Evolutionary conservation across 2,888 invertebrate species (phyloP), one percentile per base, ranked within the genome.

Genomic region (Dione vanillae): DNA sequence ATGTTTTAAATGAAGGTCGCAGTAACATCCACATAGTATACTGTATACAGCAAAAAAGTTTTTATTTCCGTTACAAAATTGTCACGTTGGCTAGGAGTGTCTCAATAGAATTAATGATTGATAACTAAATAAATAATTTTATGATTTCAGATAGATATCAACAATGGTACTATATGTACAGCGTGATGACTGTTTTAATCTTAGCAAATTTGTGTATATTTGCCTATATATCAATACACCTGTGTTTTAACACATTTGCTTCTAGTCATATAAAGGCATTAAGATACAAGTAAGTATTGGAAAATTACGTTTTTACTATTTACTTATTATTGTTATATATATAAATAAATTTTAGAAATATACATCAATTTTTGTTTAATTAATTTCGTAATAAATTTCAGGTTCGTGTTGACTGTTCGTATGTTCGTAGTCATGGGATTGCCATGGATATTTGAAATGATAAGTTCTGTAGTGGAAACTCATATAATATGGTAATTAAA

Each of bases 401-500:
- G 95, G 77, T 94, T 95, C 69, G 77, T 90, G 45, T 88, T 96
- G 80, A 95, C 95, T 69, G 80, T 95, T 2, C 94, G 95, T 79
- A 85, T 96, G 70, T 94, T 95, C 64, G 78, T 96, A 40, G 86
- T 96, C 1, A 95, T 96, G 95, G 96, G 96, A 2, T 81, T 96
- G 37, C 93, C 95, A 0, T 96, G 96, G 96, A 91, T 95, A 66
- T 96, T 96, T 75, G 96, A 96, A 85, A 93, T 96, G 77, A 80
- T 91, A 49, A 84, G 88, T 59, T 84, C 90, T 1, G 65, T 86
- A 40, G 70, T 75, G 14, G 74, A 78, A n/a, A 70, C 78, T 37
- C 83, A 84, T 71, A 79, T 90, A 10, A 75, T 91, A 62, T 88
- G 88, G 92, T 92, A 76, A 56, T n/a, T 40, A 56, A 40, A 65